Evolutionary conservation across 2,888 invertebrate species (phyloP).

Genomic region (Priocnemis perturbator): DNA sequence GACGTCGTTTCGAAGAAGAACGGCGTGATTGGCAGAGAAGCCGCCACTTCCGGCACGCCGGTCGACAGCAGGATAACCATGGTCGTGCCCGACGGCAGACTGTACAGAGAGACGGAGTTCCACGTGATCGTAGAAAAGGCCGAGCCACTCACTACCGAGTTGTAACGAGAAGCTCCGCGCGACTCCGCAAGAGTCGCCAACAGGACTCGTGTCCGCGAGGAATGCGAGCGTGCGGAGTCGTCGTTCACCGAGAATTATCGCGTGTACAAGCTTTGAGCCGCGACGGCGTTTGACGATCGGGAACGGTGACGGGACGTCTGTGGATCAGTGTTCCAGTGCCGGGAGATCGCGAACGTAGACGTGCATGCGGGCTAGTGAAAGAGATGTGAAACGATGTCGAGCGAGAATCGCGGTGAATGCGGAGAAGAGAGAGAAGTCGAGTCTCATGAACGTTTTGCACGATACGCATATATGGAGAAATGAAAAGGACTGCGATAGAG

Average conservation of each 20-base stretch:
- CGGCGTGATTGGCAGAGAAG: slow-evolving; percentile 77
- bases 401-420: not conserved
- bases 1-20: slow-evolving; percentile 75
- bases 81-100: slow-evolving; percentile 88
- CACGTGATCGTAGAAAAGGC: slow-evolving; percentile 91
- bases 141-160: slow-evolving; percentile 87
- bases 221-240: slow-evolving; percentile 45
- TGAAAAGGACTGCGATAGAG: not conserved
- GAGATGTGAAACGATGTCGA: not conserved
- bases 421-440: not conserved
- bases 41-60: slow-evolving; percentile 50
- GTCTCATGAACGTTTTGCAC: too few species aligned
- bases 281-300: slow-evolving; percentile 10
- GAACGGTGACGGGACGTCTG: slow-evolving; percentile 15
- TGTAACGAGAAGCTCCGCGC: slow-evolving; percentile 76
- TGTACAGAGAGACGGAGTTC: slow-evolving; percentile 90
- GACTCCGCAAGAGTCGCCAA: slow-evolving; percentile 53
- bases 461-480: not conserved
- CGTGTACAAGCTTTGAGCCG: slow-evolving; percentile 57
- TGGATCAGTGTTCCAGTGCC: slow-evolving; percentile 3
- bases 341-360: too few species aligned
- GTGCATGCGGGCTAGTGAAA: too few species aligned
- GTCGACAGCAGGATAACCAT: slow-evolving; percentile 75
- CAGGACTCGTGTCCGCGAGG: slow-evolving; percentile 39
- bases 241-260: slow-evolving; percentile 46